Evolutionary conservation across 2,113 vertebrate genomes (phyloP).

Genomic region (Podiceps cristatus): DNA sequence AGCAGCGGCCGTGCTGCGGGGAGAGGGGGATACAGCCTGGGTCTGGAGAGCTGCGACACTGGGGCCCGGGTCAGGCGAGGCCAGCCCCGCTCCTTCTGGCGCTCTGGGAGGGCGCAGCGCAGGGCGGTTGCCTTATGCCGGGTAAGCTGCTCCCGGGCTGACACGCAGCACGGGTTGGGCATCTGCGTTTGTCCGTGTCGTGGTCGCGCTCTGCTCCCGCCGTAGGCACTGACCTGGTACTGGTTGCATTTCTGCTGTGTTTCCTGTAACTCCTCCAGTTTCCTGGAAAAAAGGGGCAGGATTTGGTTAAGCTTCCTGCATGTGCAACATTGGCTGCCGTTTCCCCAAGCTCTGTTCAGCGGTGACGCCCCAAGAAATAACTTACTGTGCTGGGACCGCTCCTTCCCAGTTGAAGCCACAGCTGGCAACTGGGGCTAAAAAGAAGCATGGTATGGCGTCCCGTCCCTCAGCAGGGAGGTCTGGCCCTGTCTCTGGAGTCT

Average conservation of each 20-base stretch:
- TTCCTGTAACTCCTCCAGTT: rapidly evolving
- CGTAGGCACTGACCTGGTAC: rapidly evolving
- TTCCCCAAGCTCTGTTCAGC: neutral
- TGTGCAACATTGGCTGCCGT: rapidly evolving
- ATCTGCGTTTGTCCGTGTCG: rapidly evolving
- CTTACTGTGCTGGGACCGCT: neutral
- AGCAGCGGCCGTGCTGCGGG: neutral
- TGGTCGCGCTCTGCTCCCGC: rapidly evolving
- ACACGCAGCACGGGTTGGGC: rapidly evolving
- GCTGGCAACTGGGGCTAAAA: rapidly evolving
- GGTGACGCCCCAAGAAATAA: neutral
- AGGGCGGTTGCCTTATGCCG: rapidly evolving
- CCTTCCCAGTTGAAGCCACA: neutral
- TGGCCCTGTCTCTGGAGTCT: too few relatives aligned
- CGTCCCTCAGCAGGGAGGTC: neutral
- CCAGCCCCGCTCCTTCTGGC: neutral
- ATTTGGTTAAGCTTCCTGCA: rapidly evolving
- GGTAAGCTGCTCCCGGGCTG: too few relatives aligned
- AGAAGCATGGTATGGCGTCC: rapidly evolving
- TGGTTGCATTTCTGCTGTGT: rapidly evolving
- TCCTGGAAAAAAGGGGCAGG: rapidly evolving
- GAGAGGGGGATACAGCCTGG: neutral
- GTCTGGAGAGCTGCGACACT: rapidly evolving
- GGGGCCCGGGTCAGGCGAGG: neutral
- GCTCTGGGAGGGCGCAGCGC: rapidly evolving